Evolutionary conservation across 2,113 vertebrate genomes (phyloP), one percentile per base, ranked within the genome.

Genomic region (Cynoglossus semilaevis): DNA sequence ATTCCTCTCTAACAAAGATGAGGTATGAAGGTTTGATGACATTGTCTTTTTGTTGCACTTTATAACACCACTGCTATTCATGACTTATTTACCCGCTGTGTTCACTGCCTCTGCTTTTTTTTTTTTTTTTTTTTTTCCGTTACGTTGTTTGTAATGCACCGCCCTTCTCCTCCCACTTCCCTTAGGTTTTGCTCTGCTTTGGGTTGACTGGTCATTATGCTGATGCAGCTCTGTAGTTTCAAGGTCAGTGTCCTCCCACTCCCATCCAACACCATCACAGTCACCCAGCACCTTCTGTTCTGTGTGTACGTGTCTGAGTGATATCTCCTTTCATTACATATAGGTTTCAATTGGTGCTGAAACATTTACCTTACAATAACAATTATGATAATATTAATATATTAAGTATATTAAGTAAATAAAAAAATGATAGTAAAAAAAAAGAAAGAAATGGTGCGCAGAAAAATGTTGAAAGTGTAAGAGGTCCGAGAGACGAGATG

Each of bases 221-320:
- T 98, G 96, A 95, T 98, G 91, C 95, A 96, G 92, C 95, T 98
- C 92, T 98, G 95, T 96, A 98, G 95, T 94, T 94, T 98, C 90
- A 98, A 98, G 96, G 96, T 98, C 92, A 97, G 96, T 97, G 92
- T 87, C 88, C 70, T 90, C 93, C 91, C 40, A 8, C 14, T 16
- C 11, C 22, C 40, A 10, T 42, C 15, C 38, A 22, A 2, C 34
- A 8, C 49, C 61, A 63, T 15, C 55, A 42, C 18, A 1, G 13
- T 34, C 58, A 47, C 29, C 70, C 55, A 54, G 42, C 44, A 49
- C 47, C 54, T 11, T 38, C 41, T 55, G 40, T 14, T 61, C 37
- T 38, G 37, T 38, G 37, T 38, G 37, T 10, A 38, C 8, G 12
- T 38, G 12, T 38, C 37, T 38, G 37, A 38, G 2, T 38, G 37